Conservation (phyloP, 2,113 vertebrate species). For the Embiotoca jacksoni region DNA sequence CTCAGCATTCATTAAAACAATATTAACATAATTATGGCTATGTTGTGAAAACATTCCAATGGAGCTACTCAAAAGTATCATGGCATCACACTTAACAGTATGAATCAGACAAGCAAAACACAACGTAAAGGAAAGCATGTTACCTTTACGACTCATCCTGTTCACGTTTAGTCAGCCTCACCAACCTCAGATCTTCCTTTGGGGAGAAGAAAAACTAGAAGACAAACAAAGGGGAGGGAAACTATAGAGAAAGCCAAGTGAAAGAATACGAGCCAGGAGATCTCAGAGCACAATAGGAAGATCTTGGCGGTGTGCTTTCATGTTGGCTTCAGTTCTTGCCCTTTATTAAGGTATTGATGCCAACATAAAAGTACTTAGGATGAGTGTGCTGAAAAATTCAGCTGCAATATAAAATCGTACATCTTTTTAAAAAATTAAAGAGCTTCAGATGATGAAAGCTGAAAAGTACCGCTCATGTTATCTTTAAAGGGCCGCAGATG, state of each 20-base stretch:
- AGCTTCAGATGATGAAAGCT: constrained; percentile 10
- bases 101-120: constrained; percentile 7
- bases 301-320: constrained; percentile 13
- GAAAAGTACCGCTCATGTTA: background rate
- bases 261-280: constrained; percentile 20
- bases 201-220: constrained; percentile 13
- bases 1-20: background rate
- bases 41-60: background rate
- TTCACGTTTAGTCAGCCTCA: background rate
- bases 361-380: constrained; percentile 30
- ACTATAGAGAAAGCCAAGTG: constrained; percentile 15
- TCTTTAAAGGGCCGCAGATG: constrained; percentile 11
- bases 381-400: background rate
- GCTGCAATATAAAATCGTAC: background rate
- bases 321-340: constrained; percentile 7
- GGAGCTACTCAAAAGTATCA: background rate
- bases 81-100: accelerated
- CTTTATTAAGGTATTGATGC: constrained; percentile 8
- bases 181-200: background rate
- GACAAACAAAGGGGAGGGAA: constrained; percentile 26
- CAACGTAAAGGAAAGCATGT: background rate
- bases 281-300: background rate
- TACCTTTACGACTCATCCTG: background rate
- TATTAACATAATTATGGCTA: background rate
- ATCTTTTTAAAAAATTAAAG: constrained; percentile 5